Conservation (phyloP, 2,888 invertebrate species). For the Apomyelois bistriatella region DNA sequence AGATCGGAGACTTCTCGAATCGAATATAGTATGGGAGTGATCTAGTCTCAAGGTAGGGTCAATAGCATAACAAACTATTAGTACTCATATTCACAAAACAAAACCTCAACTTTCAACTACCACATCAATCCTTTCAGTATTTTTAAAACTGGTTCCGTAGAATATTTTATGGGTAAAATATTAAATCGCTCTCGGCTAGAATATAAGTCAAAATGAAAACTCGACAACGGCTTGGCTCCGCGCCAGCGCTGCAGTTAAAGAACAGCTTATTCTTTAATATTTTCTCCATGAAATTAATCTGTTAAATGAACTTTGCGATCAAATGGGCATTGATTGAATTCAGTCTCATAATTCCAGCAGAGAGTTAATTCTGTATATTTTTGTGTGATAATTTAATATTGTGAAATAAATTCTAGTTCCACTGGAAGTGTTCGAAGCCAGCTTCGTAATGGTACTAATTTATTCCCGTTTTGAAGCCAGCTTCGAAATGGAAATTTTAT, state of each 20-base stretch:
- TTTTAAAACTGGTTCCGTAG: not conserved
- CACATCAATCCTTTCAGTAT: not conserved
- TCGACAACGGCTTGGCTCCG: conserved; percentile 18
- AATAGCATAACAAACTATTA: no score
- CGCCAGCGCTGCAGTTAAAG: conserved; percentile 23
- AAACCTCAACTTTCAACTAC: not conserved
- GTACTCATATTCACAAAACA: no score
- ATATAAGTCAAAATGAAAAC: conserved; percentile 19
- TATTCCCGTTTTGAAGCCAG: no score
- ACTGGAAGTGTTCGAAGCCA: no score
- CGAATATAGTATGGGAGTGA: no score
- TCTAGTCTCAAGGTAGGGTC: no score
- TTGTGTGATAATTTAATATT: no score
- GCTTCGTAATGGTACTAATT: no score
- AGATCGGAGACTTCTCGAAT: no score
- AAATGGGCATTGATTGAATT: not conserved
- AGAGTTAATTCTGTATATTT: no score
- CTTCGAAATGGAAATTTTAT: no score
- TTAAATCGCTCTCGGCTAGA: conserved; percentile 17
- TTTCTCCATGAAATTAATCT: conserved; percentile 22
- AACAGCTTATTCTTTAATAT: conserved; percentile 24
- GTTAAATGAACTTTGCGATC: conserved; percentile 12
- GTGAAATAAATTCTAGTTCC: no score
- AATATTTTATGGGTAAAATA: conserved; percentile 15
- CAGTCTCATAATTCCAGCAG: not conserved